Evolutionary conservation across 2,888 invertebrate species (phyloP).

Genomic region (Drosophila sordidapex): DNA sequence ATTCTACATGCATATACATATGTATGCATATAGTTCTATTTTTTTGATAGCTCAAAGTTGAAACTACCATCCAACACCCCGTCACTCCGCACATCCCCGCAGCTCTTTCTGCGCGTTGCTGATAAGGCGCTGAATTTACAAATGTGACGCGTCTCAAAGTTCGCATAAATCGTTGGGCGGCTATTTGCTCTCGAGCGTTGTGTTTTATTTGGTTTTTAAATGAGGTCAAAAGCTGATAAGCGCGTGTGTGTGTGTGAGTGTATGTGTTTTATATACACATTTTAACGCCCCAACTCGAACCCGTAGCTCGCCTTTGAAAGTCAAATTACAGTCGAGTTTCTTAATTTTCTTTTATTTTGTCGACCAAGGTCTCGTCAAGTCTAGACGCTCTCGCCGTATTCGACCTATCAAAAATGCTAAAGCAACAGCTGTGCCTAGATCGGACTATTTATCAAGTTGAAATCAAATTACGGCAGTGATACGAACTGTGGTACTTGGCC

Average conservation of each 20-base stretch:
- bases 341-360: conserved; percentile 2
- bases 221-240: conserved; percentile 80
- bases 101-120: conserved; percentile 4
- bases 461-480: conserved; percentile 50
- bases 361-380: conserved; percentile 57
- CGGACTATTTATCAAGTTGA: conserved; percentile 57
- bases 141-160: conserved; percentile 64
- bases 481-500: conserved; percentile 13
- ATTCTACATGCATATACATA: background rate
- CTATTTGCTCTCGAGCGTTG: conserved; percentile 61
- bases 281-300: conserved; percentile 63
- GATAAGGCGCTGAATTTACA: conserved; percentile 45
- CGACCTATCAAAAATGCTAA: conserved; percentile 30
- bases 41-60: background rate
- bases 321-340: conserved; percentile 39
- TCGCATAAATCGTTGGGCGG: conserved; percentile 60
- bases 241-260: conserved; percentile 1
- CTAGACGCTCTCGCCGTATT: conserved; percentile 7
- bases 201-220: conserved; percentile 77
- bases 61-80: background rate
- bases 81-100: background rate
- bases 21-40: background rate
- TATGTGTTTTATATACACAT: conserved; percentile 29
- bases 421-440: conserved; percentile 45
- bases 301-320: conserved; percentile 44